Percentiles rank a stretch among this genome's conserved stretches.
These are phyloP conservation scores for Orthosia incerta DNA, from an alignment of 2,888 invertebrate species.

Conservation along the genomic window DNA sequence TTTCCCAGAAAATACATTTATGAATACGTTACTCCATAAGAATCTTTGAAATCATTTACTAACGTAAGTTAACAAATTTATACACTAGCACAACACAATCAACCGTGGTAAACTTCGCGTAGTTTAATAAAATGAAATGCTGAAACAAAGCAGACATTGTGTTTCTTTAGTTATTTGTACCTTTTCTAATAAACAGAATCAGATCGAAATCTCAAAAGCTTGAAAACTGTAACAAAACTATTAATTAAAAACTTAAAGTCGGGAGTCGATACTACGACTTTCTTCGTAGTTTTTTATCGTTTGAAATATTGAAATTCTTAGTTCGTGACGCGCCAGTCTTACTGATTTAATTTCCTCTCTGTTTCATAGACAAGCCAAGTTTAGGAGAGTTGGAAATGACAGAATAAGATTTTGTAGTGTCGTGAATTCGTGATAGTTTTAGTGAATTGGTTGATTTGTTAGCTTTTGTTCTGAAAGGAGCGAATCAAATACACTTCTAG, in stretches of 20 bases:
- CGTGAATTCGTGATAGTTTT: not conserved
- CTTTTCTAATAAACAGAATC: slow-evolving; percentile 9
- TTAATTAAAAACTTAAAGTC: slow-evolving; percentile 59
- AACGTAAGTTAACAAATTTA: too few relatives aligned
- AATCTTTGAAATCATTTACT: too few relatives aligned
- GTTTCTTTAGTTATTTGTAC: not conserved
- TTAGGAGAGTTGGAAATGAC: slow-evolving; percentile 62
- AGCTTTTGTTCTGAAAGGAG: not conserved
- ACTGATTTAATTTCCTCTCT: slow-evolving; percentile 74
- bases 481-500: not conserved
- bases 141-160: not conserved
- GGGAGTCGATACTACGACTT: slow-evolving; percentile 51
- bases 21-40: too few relatives aligned
- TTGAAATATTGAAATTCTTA: slow-evolving; percentile 72
- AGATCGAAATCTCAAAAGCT: slow-evolving; percentile 7
- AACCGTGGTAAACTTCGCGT: not conserved
- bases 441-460: slow-evolving; percentile 9
- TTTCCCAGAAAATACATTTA: too few relatives aligned
- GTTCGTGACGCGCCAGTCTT: slow-evolving; percentile 55
- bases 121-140: not conserved
- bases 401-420: slow-evolving; percentile 43
- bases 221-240: slow-evolving; percentile 43
- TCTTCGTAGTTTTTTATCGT: slow-evolving; percentile 56
- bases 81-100: not conserved
- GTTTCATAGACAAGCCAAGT: slow-evolving; percentile 58